These are phyloP conservation scores for Sminthopsis crassicaudata DNA, from an alignment of 2,113 vertebrate species.

Conservation along the genomic window DNA sequence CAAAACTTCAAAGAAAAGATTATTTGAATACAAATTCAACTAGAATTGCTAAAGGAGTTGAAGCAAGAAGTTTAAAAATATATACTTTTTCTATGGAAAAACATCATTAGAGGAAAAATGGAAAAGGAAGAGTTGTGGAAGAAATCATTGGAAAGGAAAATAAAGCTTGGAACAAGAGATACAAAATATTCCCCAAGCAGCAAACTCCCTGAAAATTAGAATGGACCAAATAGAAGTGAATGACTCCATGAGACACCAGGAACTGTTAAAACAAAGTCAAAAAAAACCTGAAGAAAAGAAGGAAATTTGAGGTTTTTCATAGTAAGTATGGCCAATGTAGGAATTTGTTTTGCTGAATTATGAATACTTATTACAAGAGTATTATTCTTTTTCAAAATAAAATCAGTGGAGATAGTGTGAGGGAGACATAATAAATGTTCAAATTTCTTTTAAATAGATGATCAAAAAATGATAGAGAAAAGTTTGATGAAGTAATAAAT, in stretches of 20 bases:
- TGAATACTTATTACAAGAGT: background rate
- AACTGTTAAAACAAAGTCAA: background rate
- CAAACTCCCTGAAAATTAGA: background rate
- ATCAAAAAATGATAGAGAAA: background rate
- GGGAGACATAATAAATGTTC: background rate
- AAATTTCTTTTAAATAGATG: background rate
- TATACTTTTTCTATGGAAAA: background rate
- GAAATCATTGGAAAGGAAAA: background rate
- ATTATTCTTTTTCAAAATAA: background rate
- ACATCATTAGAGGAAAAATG: background rate
- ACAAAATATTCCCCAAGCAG: background rate
- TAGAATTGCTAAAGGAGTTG: background rate
- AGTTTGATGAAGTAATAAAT: background rate
- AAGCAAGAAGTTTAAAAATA: background rate
- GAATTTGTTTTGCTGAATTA: background rate
- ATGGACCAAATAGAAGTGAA: background rate
- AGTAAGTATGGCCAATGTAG: background rate
- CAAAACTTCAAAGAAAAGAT: background rate
- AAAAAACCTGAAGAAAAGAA: background rate
- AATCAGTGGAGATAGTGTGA: background rate
- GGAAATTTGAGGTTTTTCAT: background rate
- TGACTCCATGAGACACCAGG: background rate
- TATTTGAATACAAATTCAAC: background rate
- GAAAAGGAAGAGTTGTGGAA: background rate
- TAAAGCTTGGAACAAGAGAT: background rate